phyloP scores from a whole-genome alignment of 2,797 vertebrate genomes.

The Myripristis jacobus region DNA sequence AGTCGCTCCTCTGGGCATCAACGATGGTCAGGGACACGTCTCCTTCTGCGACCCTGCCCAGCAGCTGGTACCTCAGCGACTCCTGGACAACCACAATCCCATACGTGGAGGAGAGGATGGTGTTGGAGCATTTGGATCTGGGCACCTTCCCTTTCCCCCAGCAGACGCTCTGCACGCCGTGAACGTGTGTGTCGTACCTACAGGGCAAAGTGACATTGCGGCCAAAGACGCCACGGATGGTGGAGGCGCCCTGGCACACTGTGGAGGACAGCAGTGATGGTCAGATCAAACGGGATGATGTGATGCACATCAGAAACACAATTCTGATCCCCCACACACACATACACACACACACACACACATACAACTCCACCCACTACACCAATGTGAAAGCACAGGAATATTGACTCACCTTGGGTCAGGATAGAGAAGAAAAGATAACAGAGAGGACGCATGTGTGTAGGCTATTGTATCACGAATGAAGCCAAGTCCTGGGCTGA shows the following conservation, averaged over 20 bases:
- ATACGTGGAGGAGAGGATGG: conserved; percentile 72
- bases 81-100: conserved; percentile 6
- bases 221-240: conserved; percentile 67
- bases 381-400: conserved; percentile 25
- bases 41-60: conserved; percentile 61
- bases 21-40: conserved; percentile 83
- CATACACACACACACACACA: conserved; percentile 30
- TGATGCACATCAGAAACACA: conserved; percentile 1
- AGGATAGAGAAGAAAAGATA: conserved; percentile 62
- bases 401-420: conserved; percentile 70
- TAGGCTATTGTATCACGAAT: conserved; percentile 54
- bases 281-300: conserved; percentile 12
- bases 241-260: conserved; percentile 37
- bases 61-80: conserved; percentile 75
- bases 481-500: conserved; percentile 37
- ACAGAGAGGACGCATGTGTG: conserved; percentile 65
- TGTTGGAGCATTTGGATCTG: conserved; percentile 33
- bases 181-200: conserved; percentile 38
- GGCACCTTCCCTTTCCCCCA: conserved; percentile 82
- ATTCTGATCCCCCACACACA: conserved; percentile 21
- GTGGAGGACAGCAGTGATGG: conserved; percentile 19
- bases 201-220: conserved; percentile 81
- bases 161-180: conserved; percentile 69
- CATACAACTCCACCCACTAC: conserved; percentile 35
- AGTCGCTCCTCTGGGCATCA: conserved; percentile 65